Conservation (phyloP, 2,113 vertebrate species). For the Alces alces region DNA sequence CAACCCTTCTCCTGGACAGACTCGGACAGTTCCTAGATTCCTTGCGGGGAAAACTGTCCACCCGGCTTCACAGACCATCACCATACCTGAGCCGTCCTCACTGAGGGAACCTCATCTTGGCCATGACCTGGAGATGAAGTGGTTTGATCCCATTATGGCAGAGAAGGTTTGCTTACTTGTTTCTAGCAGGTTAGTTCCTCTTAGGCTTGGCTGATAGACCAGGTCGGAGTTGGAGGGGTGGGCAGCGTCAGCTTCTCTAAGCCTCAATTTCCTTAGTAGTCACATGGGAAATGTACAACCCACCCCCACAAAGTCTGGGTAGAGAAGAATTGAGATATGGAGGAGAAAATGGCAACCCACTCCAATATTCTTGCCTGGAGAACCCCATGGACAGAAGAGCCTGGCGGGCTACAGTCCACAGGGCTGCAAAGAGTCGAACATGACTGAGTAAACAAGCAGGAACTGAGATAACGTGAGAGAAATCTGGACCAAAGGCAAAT, state of each 20-base stretch:
- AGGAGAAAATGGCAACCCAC: neutral
- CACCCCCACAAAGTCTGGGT: neutral
- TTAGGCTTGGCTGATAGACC: neutral
- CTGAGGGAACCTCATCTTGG: neutral
- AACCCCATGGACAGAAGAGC: neutral
- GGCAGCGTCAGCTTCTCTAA: neutral
- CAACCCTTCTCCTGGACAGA: neutral
- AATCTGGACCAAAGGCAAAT: neutral
- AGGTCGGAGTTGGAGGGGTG: neutral
- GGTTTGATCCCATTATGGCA: neutral
- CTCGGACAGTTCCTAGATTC: neutral
- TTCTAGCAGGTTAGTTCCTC: neutral
- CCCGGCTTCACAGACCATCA: neutral
- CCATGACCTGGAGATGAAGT: neutral
- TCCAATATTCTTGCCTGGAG: neutral
- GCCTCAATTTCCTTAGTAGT: neutral
- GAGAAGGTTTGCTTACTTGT: neutral
- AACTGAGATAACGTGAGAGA: neutral
- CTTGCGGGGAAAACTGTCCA: neutral
- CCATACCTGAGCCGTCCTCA: neutral
- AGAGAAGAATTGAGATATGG: neutral
- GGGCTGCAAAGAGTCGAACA: neutral
- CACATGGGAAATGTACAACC: too few species aligned
- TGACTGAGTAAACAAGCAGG: neutral
- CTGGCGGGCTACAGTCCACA: neutral